Evolutionary conservation across 2,888 invertebrate genomes (phyloP), one percentile per base, ranked within the genome.

Genomic region (Ochropleura leucogaster): DNA sequence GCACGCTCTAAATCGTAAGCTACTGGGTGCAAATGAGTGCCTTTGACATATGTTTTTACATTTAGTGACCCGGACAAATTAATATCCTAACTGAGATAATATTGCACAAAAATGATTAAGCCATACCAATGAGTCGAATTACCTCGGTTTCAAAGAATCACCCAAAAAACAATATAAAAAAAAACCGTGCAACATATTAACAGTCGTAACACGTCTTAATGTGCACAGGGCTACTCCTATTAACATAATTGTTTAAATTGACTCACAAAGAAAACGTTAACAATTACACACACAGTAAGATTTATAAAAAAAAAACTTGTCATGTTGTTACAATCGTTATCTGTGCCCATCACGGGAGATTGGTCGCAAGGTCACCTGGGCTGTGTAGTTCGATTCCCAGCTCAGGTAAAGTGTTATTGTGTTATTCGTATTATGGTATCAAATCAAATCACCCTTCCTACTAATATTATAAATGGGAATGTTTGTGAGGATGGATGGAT

Each of bases 201-300:
- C 40, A 85, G 71, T 84, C 85, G 16, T 14, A 4, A 5, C 72
- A 60, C 86, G 77, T 78, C 14, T 47, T 8, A 44, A 18, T 68
- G 70, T 59, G 74, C 76, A 73, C 82, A 64, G 74, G 60, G 67
- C 60, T 67, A 47, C 42, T 64, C 30, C 7, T 57, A 68, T 85
- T 82, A 78, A 8, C 85, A 84, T 85, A 78, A 86, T 77, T 64
- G 70, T 73, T 67, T 69, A 70, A 80, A 85, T 71, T 70, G 75
- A 74, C 30, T 79, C 65, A 86, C 84, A 85, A 83, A 84, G 84
- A 81, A 77, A 75, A 73, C 59, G 18, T 65, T 6, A 68, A 77
- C 70, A 44, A 60, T 64, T 65, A 53, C 9, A n/a, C 12, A 71
- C 53, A 66, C 16, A 68, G 64, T 55, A 20, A 30, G 63, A 57